phyloP scores from a whole-genome alignment of 2,113 vertebrate species.

The rat (Rattus norvegicus) region GRCr8 NC_086026.1:35877501-35878000 shows the following conservation, averaged over 20 bases:
- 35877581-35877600: background rate
- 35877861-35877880: background rate
- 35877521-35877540: background rate
- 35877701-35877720: background rate
- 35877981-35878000: background rate
- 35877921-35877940: background rate
- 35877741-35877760: background rate
- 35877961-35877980: background rate
- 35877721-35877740: background rate
- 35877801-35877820: background rate
- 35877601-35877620: background rate
- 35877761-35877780: slow-evolving; percentile 70
- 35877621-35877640: background rate
- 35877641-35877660: background rate
- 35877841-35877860: background rate
- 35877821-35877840: background rate
- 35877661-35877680: background rate
- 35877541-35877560: background rate
- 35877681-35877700: background rate
- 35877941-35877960: too few species aligned
- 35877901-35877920: background rate
- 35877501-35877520: background rate
- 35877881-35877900: background rate
- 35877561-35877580: background rate
- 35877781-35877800: background rate